Percentiles rank a stretch among this genome's conserved stretches.
Conservation (phyloP, 2,797 vertebrate genomes). For the Mus caroli region DNA sequence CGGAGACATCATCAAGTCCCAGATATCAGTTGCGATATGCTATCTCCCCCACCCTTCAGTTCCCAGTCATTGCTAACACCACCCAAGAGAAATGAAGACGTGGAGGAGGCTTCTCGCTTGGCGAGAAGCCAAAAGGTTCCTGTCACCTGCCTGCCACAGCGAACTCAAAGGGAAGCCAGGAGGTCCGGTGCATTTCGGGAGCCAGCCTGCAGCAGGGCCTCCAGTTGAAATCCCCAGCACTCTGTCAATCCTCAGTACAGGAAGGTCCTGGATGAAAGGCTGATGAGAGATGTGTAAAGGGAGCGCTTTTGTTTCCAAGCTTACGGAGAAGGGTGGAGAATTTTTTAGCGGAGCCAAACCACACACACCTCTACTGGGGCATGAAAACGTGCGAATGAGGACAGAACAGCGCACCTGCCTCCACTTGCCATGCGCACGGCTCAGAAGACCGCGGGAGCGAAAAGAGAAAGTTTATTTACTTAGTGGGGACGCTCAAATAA, state of each 20-base stretch:
- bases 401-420: conserved; percentile 74
- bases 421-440: conserved; percentile 43
- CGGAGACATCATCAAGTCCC: neutral
- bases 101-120: neutral
- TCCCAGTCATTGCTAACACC: neutral
- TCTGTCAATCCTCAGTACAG: conserved; percentile 74
- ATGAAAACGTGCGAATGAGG: conserved; percentile 74
- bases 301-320: conserved; percentile 78
- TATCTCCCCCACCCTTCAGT: neutral
- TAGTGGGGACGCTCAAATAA: conserved; percentile 83
- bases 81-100: neutral
- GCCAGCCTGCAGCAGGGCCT: conserved; percentile 28
- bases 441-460: neutral
- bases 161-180: neutral
- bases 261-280: conserved; percentile 62
- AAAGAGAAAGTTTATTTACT: conserved; percentile 80
- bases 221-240: conserved; percentile 74
- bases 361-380: conserved; percentile 73
- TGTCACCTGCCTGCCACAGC: neutral
- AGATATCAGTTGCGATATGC: neutral
- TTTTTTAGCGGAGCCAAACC: conserved; percentile 83
- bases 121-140: neutral
- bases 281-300: conserved; percentile 82
- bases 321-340: conserved; percentile 82
- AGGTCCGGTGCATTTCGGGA: neutral